Base-by-base conservation (phyloP, 2,888 invertebrate species). In the Abrostola triplasia region DNA sequence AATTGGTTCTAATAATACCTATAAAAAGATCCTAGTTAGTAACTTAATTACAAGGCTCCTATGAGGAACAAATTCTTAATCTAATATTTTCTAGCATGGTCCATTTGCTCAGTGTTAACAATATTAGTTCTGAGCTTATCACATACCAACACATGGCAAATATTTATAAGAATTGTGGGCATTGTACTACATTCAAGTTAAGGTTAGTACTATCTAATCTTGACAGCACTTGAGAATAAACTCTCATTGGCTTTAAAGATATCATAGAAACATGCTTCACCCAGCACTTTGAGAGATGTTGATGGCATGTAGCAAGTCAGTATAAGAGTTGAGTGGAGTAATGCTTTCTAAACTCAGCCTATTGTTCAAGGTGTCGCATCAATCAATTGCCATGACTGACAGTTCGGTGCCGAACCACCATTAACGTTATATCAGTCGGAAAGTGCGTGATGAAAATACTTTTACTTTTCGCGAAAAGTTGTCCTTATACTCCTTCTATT, bases 351-450 rank as follows among this genome's bases (percentile, higher is more conserved):
- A 69, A 66, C 38, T 60, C 56, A 37, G 67, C 44, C 66, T 71
- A 82, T 82, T 85, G 81, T 82, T 70, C 63, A 79, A 76, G 64
- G 72, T 73, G 77, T 76, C 81, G 71, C 73, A 84, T 83, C 83
- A 80, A 88, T 88, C 87, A 87, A 82, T 83, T 82, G 67, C 72
- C 78, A 74, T 83, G 84, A 83, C 73, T 79, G 86, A 82, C 87
- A 81, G 79, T 81, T 83, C 71, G 76, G 78, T 83, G 82, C 68
- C 79, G 70, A 67, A 64, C 77, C 68, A 70, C 79, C 80, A 83
- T 84, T 84, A 84, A 77, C 73, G 79, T 80, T 77, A 75, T 61
- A 68, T 56, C 65, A 69, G 74, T 54, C 61, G 62, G 63, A 71
- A 69, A 75, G 72, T 78, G 79, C 84, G 84, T 79, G 82, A 79